phyloP scores from a whole-genome alignment of 2,888 invertebrate species.

The Tanypteryx hageni region DNA sequence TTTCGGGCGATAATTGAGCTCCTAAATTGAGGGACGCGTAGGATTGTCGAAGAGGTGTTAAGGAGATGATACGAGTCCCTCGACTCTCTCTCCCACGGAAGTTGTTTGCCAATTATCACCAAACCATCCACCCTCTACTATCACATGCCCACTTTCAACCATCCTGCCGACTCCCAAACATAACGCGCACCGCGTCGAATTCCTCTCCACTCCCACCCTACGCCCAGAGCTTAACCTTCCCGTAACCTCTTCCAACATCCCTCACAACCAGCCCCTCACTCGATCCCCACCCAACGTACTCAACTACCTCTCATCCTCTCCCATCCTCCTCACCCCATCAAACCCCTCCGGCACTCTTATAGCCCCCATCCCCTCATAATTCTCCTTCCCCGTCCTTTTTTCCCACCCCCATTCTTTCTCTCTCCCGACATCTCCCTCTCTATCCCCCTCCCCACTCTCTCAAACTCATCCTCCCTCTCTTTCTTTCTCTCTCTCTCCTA shows the following conservation, averaged over 20 bases:
- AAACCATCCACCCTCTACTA: neutral
- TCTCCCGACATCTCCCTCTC: too few species aligned
- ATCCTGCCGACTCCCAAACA: slow-evolving; percentile 14
- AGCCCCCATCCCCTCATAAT: slow-evolving; percentile 3
- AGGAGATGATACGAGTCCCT: neutral
- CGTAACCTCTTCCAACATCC: slow-evolving; percentile 10
- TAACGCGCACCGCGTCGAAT: neutral
- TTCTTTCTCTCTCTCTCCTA: neutral
- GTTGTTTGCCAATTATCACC: slow-evolving; percentile 29
- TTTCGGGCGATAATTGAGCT: neutral
- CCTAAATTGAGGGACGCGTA: neutral
- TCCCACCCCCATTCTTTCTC: neutral
- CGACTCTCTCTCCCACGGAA: neutral
- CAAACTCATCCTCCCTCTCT: neutral
- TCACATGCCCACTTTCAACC: slow-evolving; percentile 21
- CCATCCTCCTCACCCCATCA: too few species aligned
- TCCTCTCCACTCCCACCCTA: neutral
- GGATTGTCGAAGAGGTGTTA: slow-evolving; percentile 25
- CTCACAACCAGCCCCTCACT: neutral
- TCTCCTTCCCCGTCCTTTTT: slow-evolving; percentile 13
- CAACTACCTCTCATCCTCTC: too few species aligned
- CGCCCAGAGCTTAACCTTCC: neutral
- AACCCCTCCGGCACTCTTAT: too few species aligned
- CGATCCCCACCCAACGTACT: neutral
- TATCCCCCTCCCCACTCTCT: too few species aligned